Evolutionary conservation across 2,113 vertebrate genomes (phyloP), one percentile per base, ranked within the genome.

Genomic region (Equus przewalskii): DNA sequence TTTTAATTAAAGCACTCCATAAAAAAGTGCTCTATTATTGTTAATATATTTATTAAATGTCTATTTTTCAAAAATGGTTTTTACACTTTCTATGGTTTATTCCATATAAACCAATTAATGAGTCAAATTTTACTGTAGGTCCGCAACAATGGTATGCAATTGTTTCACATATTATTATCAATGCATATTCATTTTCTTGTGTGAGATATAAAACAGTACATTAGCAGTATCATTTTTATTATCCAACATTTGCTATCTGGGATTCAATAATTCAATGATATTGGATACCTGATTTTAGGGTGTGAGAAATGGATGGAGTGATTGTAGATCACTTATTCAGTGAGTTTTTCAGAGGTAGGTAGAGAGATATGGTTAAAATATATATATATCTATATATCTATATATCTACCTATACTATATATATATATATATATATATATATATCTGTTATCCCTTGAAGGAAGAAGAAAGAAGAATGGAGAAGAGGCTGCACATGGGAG

Each of bases 1-100:
- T 96, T 92, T 89, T 89, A 69, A 81, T 81, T 89, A 75, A 89
- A 81, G 19, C 24, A 76, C 1, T 72, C 28, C 51, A 73, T 78
- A 14, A 56, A 89, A 88, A 93, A 70, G 16, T 78, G 5, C 3
- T 73, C 26, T 88, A 60, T 78, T 67, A 19, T 60, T 85, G 28
- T 70, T 58, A 72, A 79, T 83, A 22, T 60, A 73, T 69, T 88
- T 87, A 78, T 46, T 87, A 75, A 88, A 76, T 60, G 36, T 60
- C 26, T 87, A 19, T 79, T 56, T 64, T 41, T 84, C 54, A 88
- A 21, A 22, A 76, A 76, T 1, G 24, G 14, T 56, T 44, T 28
- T 62, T 86, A 85, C 21, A 62, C 2, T 80, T 85, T 62, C 7
- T 75, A 89, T 80, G 16, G 10, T 54, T 19, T 69, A 84, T 15